Base-by-base conservation (phyloP, 92 coral and sea anemone species). In the Virgularia gustaviana region DNA sequence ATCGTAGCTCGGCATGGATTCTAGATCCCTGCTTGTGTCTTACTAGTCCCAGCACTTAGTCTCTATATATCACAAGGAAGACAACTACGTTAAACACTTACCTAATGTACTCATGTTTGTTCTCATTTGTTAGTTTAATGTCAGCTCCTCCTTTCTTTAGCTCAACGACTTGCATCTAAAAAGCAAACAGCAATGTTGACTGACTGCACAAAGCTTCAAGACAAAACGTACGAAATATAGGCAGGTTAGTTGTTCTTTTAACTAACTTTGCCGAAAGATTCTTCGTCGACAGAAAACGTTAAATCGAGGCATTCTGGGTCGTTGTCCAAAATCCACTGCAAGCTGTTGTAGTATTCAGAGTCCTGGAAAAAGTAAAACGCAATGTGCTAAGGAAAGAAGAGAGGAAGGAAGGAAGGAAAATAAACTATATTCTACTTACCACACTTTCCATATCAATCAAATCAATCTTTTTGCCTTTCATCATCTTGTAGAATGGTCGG, bases 361-460 rank as follows among this genome's bases (percentile, higher is more conserved):
- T 92, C 98, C 98, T 92, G 41, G 0, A 51, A 49, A 63, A 64
- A 54, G 11, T 0, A 23, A 7, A 31, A 63, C 36, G 49, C 12
- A 2, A 13, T 9, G 52, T 18, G 9, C 23, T 32, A 22, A 34
- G 1, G 37, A n/a, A 18, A 20, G 19, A 2, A 23, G 5, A 2
- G 24, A 36, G 4, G 24, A 30, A 30, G 19, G 24, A 35, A 30
- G 23, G 29, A n/a, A 29, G 33, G 25, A 72, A 28, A 23, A 18
- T 10, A 18, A 12, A 12, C 2, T 19, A 18, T 58, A 9, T 15
- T 12, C 30, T 49, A 78, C 90, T 77, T 84, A 92, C 98, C 89
- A 92, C 98, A 83, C 96, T 89, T 81, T 92, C 98, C 98, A 92
- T 92, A 38, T 92, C 98, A 29, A 89, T 85, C 83, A 92, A 74